A percentile compares a stretch with the other conserved stretches of the same genome.
Conservation (phyloP, 2,797 vertebrate genomes). For the Cynodonichthys magdalenae region DNA sequence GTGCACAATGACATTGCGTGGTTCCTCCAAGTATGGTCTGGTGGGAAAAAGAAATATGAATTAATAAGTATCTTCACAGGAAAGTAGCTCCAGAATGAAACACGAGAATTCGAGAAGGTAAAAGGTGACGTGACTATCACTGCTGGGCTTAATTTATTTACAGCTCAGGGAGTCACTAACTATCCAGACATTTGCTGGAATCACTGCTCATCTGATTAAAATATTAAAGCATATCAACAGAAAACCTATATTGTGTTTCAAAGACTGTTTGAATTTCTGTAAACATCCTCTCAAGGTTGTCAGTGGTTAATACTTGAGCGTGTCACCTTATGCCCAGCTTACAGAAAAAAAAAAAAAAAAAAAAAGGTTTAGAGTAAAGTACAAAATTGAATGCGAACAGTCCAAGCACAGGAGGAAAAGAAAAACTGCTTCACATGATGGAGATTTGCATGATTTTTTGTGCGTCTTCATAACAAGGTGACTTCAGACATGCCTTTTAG, state of each 20-base stretch:
- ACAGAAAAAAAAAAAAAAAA: conserved; percentile 29
- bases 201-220: neutral
- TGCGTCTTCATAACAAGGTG: conserved; percentile 45
- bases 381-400: conserved; percentile 16
- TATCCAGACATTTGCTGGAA: conserved; percentile 10
- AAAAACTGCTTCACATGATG: conserved; percentile 43
- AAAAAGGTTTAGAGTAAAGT: conserved; percentile 16
- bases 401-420: conserved; percentile 39
- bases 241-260: conserved; percentile 11
- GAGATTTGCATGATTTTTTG: conserved; percentile 49
- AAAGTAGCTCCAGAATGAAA: conserved; percentile 1
- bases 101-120: conserved; percentile 12
- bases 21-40: conserved; percentile 96
- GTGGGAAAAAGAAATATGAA: conserved; percentile 8
- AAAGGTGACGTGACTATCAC: conserved; percentile 3
- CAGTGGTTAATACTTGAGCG: conserved; percentile 35
- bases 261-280: conserved; percentile 7
- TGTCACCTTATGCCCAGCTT: conserved; percentile 15
- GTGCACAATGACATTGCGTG: conserved; percentile 94
- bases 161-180: conserved; percentile 51
- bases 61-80: conserved; percentile 20
- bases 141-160: conserved; percentile 41
- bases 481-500: conserved; percentile 46
- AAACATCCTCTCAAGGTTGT: conserved; percentile 32
- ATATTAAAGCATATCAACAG: conserved; percentile 8